These are phyloP conservation scores for Acanthisitta chloris DNA, from an alignment of 2,113 vertebrate species.

Conservation along the genomic window DNA sequence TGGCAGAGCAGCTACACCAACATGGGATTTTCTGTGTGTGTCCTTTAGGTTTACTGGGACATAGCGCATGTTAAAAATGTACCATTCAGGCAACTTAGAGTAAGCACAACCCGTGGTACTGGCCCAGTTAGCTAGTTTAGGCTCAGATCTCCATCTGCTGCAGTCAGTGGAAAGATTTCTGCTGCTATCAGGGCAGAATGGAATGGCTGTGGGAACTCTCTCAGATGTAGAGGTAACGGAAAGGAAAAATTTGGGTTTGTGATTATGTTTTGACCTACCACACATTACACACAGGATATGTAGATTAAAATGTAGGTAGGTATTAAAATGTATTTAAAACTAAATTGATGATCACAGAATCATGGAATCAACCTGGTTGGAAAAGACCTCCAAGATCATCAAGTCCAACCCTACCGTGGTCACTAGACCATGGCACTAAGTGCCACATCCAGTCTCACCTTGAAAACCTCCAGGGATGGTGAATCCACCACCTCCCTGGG, in stretches of 20 bases:
- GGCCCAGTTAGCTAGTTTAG: not conserved
- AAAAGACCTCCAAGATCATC: no score
- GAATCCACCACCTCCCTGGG: no score
- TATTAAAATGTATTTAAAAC: not conserved
- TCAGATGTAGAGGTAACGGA: not conserved
- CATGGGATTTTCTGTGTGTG: rapidly evolving
- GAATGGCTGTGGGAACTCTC: not conserved
- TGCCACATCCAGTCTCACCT: no score
- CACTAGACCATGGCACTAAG: no score
- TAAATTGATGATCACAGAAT: not conserved
- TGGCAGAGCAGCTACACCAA: not conserved
- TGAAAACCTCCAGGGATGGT: no score
- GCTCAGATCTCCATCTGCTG: not conserved
- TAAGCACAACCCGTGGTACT: not conserved
- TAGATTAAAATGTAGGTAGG: not conserved
- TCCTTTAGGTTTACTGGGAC: not conserved
- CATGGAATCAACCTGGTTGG: no score
- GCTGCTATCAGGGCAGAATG: not conserved
- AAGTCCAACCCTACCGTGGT: no score
- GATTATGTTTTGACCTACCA: not conserved
- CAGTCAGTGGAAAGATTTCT: not conserved
- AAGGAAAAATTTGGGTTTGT: not conserved
- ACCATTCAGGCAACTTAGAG: not conserved
- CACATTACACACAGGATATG: not conserved
- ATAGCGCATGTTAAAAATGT: not conserved